Evolutionary conservation across 2,113 vertebrate genomes (phyloP).

Genomic region (Caretta caretta): DNA sequence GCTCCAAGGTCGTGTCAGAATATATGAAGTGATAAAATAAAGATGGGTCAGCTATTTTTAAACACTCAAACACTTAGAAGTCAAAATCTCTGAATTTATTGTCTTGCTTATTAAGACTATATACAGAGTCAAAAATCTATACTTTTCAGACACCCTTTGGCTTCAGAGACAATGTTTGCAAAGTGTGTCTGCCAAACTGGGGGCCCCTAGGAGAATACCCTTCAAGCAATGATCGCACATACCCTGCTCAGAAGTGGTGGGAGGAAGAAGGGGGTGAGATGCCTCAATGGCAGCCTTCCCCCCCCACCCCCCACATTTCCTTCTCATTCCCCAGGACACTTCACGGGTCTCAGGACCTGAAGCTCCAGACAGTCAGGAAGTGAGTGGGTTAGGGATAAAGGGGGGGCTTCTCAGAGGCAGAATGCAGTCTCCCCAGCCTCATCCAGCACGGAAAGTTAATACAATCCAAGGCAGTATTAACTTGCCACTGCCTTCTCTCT

Average conservation of each 20-base stretch:
- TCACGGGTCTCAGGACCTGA: not conserved
- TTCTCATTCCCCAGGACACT: not conserved
- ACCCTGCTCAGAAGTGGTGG: not conserved
- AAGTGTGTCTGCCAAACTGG: constrained; percentile 1
- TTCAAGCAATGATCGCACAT: not conserved
- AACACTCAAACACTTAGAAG: constrained; percentile 41
- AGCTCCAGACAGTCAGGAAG: constrained; percentile 45
- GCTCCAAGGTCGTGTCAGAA: constrained; percentile 40
- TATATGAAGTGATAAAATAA: constrained; percentile 52
- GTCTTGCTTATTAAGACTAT: constrained; percentile 26
- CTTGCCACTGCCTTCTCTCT: not conserved
- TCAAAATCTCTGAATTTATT: constrained; percentile 67
- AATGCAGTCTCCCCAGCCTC: not conserved
- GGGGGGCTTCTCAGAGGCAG: not conserved
- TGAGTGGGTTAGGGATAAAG: not conserved
- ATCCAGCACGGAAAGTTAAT: not conserved
- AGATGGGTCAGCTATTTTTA: constrained; percentile 57
- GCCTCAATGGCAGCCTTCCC: not conserved
- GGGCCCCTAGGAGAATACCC: not conserved
- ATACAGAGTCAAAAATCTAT: not conserved
- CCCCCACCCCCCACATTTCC: not conserved
- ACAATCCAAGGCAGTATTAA: not conserved
- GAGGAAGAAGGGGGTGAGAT: constrained; percentile 16
- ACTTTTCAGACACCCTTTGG: not conserved
- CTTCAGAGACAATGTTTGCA: not conserved